These are phyloP conservation scores for Diorhabda sublineata DNA, from an alignment of 1,140 invertebrate species.

Conservation along the genomic window DNA sequence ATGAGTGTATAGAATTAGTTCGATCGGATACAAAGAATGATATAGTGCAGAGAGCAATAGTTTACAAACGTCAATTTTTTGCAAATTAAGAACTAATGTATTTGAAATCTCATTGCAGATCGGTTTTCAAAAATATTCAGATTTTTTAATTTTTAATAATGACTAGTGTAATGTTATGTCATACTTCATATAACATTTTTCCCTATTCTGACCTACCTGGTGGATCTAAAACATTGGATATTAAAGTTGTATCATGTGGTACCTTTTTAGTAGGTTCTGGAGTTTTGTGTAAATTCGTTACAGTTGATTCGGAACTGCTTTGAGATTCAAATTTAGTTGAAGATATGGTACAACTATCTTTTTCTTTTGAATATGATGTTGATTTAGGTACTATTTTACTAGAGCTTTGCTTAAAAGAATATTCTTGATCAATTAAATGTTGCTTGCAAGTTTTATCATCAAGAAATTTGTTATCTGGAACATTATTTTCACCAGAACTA, in stretches of 20 bases:
- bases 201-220: conserved; percentile 14
- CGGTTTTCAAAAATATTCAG: neutral
- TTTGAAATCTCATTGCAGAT: neutral
- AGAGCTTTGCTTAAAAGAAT: neutral
- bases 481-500: conserved; percentile 5
- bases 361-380: too few species aligned
- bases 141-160: neutral
- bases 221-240: conserved; percentile 6
- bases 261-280: neutral
- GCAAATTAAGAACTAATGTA: neutral
- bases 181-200: conserved; percentile 9
- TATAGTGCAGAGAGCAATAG: neutral
- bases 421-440: neutral
- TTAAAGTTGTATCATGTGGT: conserved; percentile 1
- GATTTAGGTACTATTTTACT: neutral
- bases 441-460: conserved; percentile 5
- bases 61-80: neutral
- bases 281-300: neutral
- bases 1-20: neutral
- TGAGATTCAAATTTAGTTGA: neutral
- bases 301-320: neutral
- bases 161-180: neutral
- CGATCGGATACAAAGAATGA: too few species aligned
- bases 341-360: too few species aligned
- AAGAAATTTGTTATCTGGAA: conserved; percentile 8